phyloP scores from a whole-genome alignment of 2,888 invertebrate genomes.

The Sylvicola cinctus region DNA sequence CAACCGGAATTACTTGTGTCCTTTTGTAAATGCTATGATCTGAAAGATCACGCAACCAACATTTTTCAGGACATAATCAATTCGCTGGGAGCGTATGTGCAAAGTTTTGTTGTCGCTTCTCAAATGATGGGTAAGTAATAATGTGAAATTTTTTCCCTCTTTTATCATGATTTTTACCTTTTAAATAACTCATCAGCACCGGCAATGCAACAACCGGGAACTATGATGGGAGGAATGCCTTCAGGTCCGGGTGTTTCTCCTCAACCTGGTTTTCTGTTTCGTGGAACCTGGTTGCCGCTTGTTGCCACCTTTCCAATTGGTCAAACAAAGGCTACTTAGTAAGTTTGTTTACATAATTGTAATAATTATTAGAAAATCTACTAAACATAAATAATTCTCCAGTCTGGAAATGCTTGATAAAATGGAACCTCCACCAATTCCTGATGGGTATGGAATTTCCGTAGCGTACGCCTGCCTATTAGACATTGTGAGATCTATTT shows the following conservation, averaged over 20 bases:
- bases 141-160: no score
- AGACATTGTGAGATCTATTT: constrained; percentile 75
- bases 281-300: constrained; percentile 82
- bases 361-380: no score
- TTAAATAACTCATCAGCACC: not conserved
- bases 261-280: constrained; percentile 80
- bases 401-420: constrained; percentile 94
- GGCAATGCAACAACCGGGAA: constrained; percentile 6
- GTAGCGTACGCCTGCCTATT: constrained; percentile 84
- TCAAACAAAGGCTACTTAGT: constrained; percentile 80
- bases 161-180: no score
- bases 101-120: constrained; percentile 66
- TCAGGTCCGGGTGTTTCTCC: constrained; percentile 59
- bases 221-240: constrained; percentile 7
- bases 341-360: constrained; percentile 25
- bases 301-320: constrained; percentile 69
- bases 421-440: constrained; percentile 76
- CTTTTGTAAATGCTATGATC: constrained; percentile 89
- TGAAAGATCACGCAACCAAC: constrained; percentile 81
- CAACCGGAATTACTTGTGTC: constrained; percentile 69
- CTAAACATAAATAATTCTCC: constrained; percentile 15
- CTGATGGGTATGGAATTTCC: constrained; percentile 95
- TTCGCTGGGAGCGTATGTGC: constrained; percentile 82
- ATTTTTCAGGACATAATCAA: constrained; percentile 91
- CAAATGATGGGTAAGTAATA: constrained; percentile 18